These are phyloP conservation scores for Aphis gossypii DNA, from an alignment of 1,140 invertebrate species.

Conservation along the genomic window DNA sequence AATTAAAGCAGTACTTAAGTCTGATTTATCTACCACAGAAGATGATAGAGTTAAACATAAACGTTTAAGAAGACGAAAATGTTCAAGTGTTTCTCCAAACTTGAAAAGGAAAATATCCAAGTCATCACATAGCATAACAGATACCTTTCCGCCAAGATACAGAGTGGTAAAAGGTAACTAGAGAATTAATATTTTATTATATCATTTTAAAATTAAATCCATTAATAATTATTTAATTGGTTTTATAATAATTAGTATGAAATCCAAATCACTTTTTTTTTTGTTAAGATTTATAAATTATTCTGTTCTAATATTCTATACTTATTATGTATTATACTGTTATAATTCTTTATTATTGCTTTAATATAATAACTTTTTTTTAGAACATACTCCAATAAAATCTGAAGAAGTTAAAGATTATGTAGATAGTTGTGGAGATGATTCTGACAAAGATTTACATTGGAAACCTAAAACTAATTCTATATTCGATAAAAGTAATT, in stretches of 20 bases:
- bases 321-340: neutral
- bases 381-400: neutral
- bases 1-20: neutral
- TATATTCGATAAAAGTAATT: neutral
- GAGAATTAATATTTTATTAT: neutral
- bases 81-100: neutral
- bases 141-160: neutral
- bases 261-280: neutral
- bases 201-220: neutral
- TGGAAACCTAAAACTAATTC: neutral
- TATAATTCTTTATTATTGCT: neutral
- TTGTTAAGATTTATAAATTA: neutral
- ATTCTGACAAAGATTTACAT: neutral
- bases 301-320: neutral
- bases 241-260: neutral
- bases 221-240: neutral
- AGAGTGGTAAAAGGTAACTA: neutral
- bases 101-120: neutral
- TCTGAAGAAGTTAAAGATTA: neutral
- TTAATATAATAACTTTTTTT: neutral
- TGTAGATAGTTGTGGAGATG: neutral
- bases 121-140: neutral
- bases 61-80: neutral
- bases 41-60: neutral
- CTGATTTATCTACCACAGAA: slow-evolving; percentile 3